A percentile compares a stretch with the other conserved stretches of the same genome.
These are phyloP conservation scores for Phyllotreta striolata DNA, from an alignment of 2,888 invertebrate genomes.

Conservation along the genomic window DNA sequence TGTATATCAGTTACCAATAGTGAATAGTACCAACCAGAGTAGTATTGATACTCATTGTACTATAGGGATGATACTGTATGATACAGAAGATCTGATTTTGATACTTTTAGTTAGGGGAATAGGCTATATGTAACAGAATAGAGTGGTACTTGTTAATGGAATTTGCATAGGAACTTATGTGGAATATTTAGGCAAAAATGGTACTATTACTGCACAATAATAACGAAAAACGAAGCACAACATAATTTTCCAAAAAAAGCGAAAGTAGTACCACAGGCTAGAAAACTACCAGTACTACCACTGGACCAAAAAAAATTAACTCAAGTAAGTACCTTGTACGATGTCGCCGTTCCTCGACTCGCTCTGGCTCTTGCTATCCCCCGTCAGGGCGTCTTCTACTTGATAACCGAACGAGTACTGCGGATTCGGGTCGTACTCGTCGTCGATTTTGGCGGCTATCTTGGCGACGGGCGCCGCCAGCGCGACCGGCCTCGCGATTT, in stretches of 20 bases:
- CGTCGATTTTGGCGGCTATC: slow-evolving; percentile 43
- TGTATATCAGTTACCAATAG: too few species aligned
- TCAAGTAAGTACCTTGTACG: slow-evolving; percentile 61
- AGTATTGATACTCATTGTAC: too few species aligned
- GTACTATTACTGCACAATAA: too few species aligned
- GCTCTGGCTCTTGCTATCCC: slow-evolving; percentile 68
- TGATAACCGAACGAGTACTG: slow-evolving; percentile 68
- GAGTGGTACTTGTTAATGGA: too few species aligned
- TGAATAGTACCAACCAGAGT: too few species aligned
- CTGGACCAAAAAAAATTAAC: not conserved
- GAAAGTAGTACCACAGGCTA: too few species aligned
- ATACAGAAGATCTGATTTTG: not conserved
- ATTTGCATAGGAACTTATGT: too few species aligned
- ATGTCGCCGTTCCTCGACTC: slow-evolving; percentile 69
- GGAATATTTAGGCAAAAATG: too few species aligned
- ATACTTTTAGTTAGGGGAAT: not conserved
- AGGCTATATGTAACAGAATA: too few species aligned
- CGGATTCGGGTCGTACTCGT: slow-evolving; percentile 57
- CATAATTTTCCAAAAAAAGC: too few species aligned
- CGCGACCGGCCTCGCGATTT: slow-evolving; percentile 11
- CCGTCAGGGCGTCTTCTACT: slow-evolving; percentile 66
- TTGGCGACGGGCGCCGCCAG: slow-evolving; percentile 44
- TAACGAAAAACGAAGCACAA: too few species aligned
- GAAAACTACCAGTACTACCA: not conserved
- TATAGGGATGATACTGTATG: too few species aligned